phyloP scores from a whole-genome alignment of 2,797 vertebrate species.

The Sciurus carolinensis region DNA sequence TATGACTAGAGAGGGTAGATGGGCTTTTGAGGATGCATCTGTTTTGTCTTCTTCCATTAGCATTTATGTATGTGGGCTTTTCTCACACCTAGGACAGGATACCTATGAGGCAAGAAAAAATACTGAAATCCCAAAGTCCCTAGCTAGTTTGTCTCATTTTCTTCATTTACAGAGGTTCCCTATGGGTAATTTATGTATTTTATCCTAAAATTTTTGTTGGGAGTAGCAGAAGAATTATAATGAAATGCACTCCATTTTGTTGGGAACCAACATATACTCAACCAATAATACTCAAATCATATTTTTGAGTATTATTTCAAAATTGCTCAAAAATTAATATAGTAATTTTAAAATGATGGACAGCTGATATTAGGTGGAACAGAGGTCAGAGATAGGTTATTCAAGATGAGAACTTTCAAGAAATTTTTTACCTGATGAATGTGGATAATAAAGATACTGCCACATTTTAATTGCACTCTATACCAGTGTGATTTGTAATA shows the following conservation, averaged over 20 bases:
- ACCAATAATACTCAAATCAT: neutral
- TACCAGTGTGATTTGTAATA: neutral
- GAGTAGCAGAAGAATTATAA: neutral
- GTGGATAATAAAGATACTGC: neutral
- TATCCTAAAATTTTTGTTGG: neutral
- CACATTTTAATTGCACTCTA: neutral
- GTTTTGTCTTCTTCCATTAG: neutral
- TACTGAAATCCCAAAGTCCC: neutral
- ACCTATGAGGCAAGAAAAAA: neutral
- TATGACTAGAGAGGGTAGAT: neutral
- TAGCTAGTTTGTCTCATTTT: neutral
- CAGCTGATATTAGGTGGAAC: neutral
- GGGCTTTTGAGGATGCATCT: too few species aligned
- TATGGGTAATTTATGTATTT: neutral
- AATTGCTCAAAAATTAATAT: neutral
- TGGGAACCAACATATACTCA: neutral
- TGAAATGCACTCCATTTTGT: neutral
- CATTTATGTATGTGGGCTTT: neutral
- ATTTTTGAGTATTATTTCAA: neutral
- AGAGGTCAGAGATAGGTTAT: neutral
- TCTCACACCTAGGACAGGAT: neutral
- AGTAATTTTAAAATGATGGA: neutral
- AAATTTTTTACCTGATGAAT: neutral
- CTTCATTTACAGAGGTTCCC: neutral
- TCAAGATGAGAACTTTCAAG: neutral